phyloP scores from a whole-genome alignment of 2,113 vertebrate species.

The Rana temporaria region DNA sequence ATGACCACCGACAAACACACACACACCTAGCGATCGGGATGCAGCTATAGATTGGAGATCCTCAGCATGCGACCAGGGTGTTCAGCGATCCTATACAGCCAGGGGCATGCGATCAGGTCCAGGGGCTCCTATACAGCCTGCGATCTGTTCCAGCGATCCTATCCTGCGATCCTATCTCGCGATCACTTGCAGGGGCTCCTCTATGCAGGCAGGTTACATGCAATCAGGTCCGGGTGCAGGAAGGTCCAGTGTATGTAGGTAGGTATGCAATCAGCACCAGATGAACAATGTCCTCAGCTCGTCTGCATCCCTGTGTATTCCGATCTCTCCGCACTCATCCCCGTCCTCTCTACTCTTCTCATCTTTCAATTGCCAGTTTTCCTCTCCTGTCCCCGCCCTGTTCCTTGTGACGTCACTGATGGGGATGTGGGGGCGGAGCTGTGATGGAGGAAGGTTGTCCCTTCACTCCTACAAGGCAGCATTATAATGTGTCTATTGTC shows the following conservation, averaged over 20 bases:
- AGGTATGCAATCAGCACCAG: not conserved
- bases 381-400: conserved; percentile 17
- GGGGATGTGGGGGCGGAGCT: conserved; percentile 27
- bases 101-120: not conserved
- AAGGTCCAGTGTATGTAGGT: no score
- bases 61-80: no score
- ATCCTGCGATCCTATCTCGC: not conserved
- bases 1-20: no score
- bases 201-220: not conserved
- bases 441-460: not conserved
- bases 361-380: conserved; percentile 25
- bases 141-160: not conserved
- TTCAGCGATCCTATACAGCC: no score
- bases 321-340: not conserved
- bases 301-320: not conserved
- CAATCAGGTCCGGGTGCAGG: not conserved
- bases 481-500: conserved; percentile 43
- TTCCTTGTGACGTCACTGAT: conserved; percentile 48
- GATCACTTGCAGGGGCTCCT: no score
- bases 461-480: not conserved
- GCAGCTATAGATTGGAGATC: no score
- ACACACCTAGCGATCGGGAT: no score
- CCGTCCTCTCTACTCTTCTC: conserved; percentile 13
- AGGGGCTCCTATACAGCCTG: not conserved
- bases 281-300: not conserved